phyloP scores from a whole-genome alignment of 2,113 vertebrate genomes.

The Alouatta palliata region DNA sequence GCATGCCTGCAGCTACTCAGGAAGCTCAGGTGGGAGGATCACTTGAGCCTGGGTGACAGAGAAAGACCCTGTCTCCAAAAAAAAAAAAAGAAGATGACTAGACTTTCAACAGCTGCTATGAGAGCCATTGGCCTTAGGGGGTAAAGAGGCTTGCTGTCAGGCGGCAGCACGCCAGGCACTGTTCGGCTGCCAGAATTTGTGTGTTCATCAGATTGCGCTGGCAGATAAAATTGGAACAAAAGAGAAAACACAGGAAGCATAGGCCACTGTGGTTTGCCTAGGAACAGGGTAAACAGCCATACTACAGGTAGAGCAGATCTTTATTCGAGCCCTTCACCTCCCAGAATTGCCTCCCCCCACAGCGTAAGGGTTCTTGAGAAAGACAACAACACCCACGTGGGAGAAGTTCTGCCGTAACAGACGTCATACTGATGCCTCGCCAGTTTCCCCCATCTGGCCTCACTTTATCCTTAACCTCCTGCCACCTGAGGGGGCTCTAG shows the following conservation, averaged over 20 bases:
- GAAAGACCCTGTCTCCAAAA: no score
- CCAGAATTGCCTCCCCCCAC: neutral
- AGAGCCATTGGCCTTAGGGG: neutral
- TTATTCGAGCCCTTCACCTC: neutral
- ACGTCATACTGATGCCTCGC: neutral
- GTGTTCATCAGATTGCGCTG: neutral
- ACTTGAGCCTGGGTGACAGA: no score
- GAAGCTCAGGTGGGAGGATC: no score
- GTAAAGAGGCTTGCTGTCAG: neutral
- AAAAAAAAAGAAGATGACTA: neutral
- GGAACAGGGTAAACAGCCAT: neutral
- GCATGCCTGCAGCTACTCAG: no score
- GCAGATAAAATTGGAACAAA: neutral
- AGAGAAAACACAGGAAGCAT: neutral
- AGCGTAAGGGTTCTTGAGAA: neutral
- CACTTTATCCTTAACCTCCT: neutral
- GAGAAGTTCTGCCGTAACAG: neutral
- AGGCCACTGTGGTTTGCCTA: neutral
- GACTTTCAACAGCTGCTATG: neutral
- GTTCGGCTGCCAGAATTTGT: neutral
- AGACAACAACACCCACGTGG: neutral
- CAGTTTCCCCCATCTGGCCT: neutral
- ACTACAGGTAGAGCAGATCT: neutral
- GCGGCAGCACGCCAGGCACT: neutral
- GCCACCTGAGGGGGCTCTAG: neutral